These are phyloP conservation scores for Tretioscincus oriximinensis DNA, from an alignment of 2,113 vertebrate species.

Conservation along the genomic window DNA sequence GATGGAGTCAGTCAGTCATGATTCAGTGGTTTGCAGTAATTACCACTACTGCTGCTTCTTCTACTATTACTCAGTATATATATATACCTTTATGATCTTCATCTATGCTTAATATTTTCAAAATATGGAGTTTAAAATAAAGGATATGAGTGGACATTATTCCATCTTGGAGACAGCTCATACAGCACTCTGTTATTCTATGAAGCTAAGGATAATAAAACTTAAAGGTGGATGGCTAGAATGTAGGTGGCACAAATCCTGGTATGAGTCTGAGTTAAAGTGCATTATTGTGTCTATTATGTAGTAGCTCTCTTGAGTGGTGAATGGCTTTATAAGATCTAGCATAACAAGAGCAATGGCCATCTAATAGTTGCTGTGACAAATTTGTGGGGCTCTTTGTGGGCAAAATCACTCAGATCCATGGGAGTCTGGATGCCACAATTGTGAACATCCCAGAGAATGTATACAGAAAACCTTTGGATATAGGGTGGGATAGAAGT, in stretches of 20 bases:
- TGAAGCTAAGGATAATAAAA: too few species aligned
- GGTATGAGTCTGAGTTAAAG: not conserved
- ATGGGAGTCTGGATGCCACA: not conserved
- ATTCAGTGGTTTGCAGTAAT: too few species aligned
- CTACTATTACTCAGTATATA: too few species aligned
- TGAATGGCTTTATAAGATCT: not conserved
- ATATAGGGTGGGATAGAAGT: too few species aligned
- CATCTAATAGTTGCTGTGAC: not conserved
- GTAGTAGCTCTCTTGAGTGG: not conserved
- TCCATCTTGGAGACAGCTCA: too few species aligned
- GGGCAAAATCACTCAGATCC: not conserved
- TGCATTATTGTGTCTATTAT: not conserved
- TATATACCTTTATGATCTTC: not conserved
- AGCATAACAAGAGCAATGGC: not conserved
- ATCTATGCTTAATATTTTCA: not conserved
- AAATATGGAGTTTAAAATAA: not conserved
- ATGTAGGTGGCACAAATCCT: too few species aligned
- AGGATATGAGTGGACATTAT: not conserved
- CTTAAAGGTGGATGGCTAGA: too few species aligned
- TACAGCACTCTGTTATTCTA: too few species aligned
- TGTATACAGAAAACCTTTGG: not conserved
- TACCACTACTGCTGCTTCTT: too few species aligned
- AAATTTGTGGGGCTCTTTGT: not conserved
- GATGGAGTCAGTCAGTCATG: too few species aligned
- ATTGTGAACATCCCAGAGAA: too few species aligned